phyloP scores from a whole-genome alignment of 1,140 invertebrate species.

The Eriosoma lanigerum region DNA sequence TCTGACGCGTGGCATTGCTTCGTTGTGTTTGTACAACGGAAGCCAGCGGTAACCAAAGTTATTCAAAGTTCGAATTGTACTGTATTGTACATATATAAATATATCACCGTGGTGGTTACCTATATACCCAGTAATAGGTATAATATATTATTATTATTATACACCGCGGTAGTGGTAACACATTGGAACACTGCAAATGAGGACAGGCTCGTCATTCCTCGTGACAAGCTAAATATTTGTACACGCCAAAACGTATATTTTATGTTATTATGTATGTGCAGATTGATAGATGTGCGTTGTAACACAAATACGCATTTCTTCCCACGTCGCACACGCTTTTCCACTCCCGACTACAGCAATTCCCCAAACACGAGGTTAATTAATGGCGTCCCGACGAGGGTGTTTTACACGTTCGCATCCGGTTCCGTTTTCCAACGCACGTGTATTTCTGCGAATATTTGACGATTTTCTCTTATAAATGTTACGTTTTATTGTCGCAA shows the following conservation, averaged over 20 bases:
- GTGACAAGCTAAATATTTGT: neutral
- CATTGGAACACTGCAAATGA: neutral
- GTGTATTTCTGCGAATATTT: too few species aligned
- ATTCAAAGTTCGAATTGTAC: conserved; percentile 27
- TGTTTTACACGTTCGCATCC: neutral
- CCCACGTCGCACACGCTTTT: too few species aligned
- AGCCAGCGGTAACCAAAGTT: conserved; percentile 21
- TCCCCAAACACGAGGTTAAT: neutral
- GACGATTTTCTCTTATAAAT: too few species aligned
- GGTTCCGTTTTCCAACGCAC: too few species aligned
- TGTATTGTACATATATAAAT: neutral
- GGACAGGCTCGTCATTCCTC: neutral
- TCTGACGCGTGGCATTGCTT: neutral
- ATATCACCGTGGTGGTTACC: neutral
- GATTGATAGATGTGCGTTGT: too few species aligned
- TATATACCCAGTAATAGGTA: neutral
- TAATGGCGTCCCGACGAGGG: neutral
- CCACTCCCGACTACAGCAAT: too few species aligned
- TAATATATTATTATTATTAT: neutral
- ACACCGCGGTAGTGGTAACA: too few species aligned
- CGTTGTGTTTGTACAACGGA: neutral
- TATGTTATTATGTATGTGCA: too few species aligned
- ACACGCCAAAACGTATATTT: neutral
- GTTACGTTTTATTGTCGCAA: too few species aligned
- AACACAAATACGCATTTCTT: too few species aligned